Percentiles rank a stretch among this genome's conserved stretches.
These are phyloP conservation scores for Ophioninae sp. DNA, from an alignment of 2,888 invertebrate genomes.

Conservation along the genomic window DNA sequence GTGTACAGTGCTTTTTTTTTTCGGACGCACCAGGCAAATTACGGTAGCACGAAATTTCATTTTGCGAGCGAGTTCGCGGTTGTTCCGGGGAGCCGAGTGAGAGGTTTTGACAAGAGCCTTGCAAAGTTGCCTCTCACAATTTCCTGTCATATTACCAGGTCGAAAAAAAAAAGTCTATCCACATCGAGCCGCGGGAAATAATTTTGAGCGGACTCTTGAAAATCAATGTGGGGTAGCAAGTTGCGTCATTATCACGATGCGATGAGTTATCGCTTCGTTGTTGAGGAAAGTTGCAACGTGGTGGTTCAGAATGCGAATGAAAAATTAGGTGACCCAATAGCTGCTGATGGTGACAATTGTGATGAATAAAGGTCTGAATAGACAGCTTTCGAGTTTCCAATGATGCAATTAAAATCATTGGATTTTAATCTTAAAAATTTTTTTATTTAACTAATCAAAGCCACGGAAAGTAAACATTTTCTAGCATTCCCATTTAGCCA, in stretches of 20 bases:
- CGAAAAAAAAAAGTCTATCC: conserved; percentile 5
- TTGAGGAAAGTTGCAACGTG: neutral
- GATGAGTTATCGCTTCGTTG: neutral
- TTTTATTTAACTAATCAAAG: too few species aligned
- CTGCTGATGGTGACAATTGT: too few species aligned
- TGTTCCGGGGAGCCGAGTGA: conserved; percentile 5
- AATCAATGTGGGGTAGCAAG: neutral
- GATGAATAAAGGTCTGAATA: too few species aligned
- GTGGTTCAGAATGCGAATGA: neutral
- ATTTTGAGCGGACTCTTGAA: neutral
- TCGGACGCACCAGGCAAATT: conserved; percentile 47
- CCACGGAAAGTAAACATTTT: too few species aligned
- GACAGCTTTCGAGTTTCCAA: too few species aligned
- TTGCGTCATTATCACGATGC: neutral
- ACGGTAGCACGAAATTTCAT: conserved; percentile 57
- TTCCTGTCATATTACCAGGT: neutral
- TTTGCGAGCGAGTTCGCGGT: conserved; percentile 46
- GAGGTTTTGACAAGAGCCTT: neutral
- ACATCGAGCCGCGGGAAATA: neutral
- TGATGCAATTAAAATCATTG: too few species aligned
- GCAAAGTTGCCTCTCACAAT: neutral
- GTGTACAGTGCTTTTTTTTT: conserved; percentile 27
- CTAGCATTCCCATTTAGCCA: too few species aligned
- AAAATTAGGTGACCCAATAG: neutral
- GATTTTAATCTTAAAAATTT: too few species aligned